These are phyloP conservation scores for Pitangus sulphuratus DNA, from an alignment of 2,797 vertebrate species.

Conservation along the genomic window DNA sequence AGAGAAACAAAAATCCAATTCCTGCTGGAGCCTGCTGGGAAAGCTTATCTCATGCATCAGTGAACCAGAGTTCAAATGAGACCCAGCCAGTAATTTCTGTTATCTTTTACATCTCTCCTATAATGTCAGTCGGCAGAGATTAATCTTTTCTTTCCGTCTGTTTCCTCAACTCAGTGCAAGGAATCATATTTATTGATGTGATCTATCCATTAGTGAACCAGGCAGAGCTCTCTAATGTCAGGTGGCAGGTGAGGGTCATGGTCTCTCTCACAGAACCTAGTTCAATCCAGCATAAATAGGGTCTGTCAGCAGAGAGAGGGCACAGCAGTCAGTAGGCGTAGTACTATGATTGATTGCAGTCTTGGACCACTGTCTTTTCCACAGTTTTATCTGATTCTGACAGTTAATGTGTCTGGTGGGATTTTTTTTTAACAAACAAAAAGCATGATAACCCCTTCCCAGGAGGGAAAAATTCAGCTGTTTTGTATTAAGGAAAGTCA, in stretches of 20 bases:
- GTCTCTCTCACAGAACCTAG: background rate
- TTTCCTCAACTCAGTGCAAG: constrained; percentile 8
- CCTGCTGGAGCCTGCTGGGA: constrained; percentile 43
- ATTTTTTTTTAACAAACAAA: background rate
- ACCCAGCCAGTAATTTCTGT: constrained; percentile 53
- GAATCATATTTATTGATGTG: constrained; percentile 51
- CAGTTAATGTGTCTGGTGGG: background rate
- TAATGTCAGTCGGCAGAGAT: constrained; percentile 27
- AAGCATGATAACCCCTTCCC: background rate
- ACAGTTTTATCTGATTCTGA: background rate
- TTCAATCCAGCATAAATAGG: background rate
- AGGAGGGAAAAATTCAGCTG: background rate
- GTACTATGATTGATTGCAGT: background rate
- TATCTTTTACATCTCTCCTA: constrained; percentile 50
- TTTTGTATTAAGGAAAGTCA: background rate
- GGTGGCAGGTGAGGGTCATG: constrained; percentile 6
- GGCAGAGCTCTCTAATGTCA: constrained; percentile 8
- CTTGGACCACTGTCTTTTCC: background rate
- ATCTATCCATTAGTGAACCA: constrained; percentile 47
- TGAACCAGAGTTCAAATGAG: constrained; percentile 28
- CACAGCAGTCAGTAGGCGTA: background rate
- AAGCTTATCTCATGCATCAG: constrained; percentile 51
- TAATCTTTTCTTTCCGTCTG: constrained; percentile 42
- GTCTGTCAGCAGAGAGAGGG: background rate
- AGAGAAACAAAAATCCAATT: constrained; percentile 48